Conservation (phyloP, 2,797 vertebrate genomes). For the Macropus fuliginosus region DNA sequence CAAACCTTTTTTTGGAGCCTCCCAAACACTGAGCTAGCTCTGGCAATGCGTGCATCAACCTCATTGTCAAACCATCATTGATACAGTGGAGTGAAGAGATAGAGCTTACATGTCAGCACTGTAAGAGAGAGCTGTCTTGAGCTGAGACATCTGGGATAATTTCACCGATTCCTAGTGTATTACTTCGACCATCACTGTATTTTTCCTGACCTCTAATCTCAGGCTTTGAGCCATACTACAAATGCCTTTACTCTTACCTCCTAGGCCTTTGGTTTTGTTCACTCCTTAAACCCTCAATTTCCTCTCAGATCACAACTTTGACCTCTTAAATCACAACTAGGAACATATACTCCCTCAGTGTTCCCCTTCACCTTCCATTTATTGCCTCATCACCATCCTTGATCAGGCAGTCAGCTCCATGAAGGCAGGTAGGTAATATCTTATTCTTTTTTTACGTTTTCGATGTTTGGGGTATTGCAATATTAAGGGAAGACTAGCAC, state of each 20-base stretch:
- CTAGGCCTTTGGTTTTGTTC: background rate
- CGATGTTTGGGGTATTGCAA: background rate
- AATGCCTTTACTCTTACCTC: background rate
- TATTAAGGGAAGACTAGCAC: background rate
- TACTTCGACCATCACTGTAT: background rate
- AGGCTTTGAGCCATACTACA: background rate
- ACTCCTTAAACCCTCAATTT: background rate
- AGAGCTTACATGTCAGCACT: background rate
- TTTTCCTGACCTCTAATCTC: background rate
- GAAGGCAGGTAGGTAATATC: background rate
- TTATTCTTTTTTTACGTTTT: background rate
- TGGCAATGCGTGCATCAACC: too few species aligned
- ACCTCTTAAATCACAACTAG: background rate
- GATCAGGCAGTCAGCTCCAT: background rate
- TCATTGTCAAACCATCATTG: background rate
- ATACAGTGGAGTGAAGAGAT: background rate
- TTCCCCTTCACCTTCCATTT: background rate
- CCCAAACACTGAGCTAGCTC: too few species aligned
- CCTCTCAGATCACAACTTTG: background rate
- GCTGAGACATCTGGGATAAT: background rate
- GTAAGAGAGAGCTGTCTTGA: background rate
- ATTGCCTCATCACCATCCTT: background rate
- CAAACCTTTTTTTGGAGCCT: too few species aligned
- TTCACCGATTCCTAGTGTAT: background rate
- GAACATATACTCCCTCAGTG: background rate